These are phyloP conservation scores for Eubasilissa regina DNA, from an alignment of 1,140 invertebrate species.

Conservation along the genomic window DNA sequence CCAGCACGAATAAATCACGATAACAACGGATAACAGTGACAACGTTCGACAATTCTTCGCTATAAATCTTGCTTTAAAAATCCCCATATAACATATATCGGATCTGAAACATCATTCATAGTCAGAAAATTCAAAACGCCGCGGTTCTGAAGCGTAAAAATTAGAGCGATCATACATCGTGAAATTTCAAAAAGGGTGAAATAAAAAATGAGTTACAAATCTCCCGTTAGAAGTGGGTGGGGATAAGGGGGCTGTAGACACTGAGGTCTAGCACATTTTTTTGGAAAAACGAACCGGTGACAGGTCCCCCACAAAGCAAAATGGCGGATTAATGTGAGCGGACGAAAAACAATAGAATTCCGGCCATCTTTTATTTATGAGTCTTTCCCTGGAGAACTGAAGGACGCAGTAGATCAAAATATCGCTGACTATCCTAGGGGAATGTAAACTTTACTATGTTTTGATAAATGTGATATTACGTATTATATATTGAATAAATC, in stretches of 20 bases:
- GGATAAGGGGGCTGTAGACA: background rate
- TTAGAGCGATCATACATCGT: slow-evolving; percentile 42
- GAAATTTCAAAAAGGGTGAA: slow-evolving; percentile 35
- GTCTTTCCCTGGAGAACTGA: slow-evolving; percentile 1
- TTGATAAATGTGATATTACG: too few species aligned
- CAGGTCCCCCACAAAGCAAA: slow-evolving; percentile 47
- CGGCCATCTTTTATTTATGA: slow-evolving; percentile 43
- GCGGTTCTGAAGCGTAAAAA: slow-evolving; percentile 33
- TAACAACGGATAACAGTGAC: slow-evolving; percentile 32
- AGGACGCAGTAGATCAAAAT: slow-evolving; percentile 19
- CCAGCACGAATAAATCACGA: slow-evolving; percentile 26
- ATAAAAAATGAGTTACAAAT: slow-evolving; percentile 56
- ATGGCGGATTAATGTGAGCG: slow-evolving; percentile 53
- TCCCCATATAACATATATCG: slow-evolving; percentile 17
- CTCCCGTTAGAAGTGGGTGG: slow-evolving; percentile 8
- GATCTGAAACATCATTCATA: slow-evolving; percentile 28
- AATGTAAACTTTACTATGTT: background rate
- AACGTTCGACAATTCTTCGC: slow-evolving; percentile 23
- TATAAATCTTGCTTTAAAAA: slow-evolving; percentile 38
- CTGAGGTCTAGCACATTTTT: slow-evolving; percentile 17
- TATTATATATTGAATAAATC: too few species aligned
- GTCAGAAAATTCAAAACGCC: background rate
- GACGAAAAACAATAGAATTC: slow-evolving; percentile 33
- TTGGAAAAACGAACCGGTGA: slow-evolving; percentile 46
- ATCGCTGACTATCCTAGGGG: slow-evolving; percentile 19